Conservation (phyloP, 1,140 invertebrate genomes). For the Drosophila littoralis region DNA sequence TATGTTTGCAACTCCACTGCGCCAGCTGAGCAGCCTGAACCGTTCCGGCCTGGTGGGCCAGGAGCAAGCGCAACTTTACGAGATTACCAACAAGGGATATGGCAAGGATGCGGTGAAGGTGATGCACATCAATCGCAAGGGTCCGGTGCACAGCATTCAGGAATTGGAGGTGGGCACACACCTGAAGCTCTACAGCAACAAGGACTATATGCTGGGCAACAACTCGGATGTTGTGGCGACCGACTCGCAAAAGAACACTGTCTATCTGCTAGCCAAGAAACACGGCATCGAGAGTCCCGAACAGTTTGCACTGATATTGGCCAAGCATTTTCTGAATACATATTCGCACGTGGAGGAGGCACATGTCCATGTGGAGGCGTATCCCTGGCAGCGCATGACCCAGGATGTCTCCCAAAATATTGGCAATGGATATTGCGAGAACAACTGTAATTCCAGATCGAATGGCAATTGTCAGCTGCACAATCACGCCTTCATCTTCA, state of each 20-base stretch:
- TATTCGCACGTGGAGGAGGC: slow-evolving; percentile 89
- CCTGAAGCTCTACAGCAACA: slow-evolving; percentile 88
- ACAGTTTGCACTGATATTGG: slow-evolving; percentile 89
- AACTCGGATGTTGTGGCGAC: slow-evolving; percentile 91
- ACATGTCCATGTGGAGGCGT: slow-evolving; percentile 88
- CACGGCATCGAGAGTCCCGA: slow-evolving; percentile 90
- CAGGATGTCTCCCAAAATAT: slow-evolving; percentile 77
- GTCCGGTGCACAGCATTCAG: slow-evolving; percentile 87
- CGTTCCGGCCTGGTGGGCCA: slow-evolving; percentile 15
- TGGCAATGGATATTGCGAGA: neutral
- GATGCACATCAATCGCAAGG: slow-evolving; percentile 88
- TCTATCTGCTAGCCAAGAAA: slow-evolving; percentile 91
- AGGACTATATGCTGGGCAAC: slow-evolving; percentile 87
- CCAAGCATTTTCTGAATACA: slow-evolving; percentile 89
- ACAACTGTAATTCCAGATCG: too few species aligned
- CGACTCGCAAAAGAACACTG: slow-evolving; percentile 92
- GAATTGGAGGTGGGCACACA: slow-evolving; percentile 91
- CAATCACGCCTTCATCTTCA: slow-evolving; percentile 90
- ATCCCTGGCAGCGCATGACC: slow-evolving; percentile 90
- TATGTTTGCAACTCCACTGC: slow-evolving; percentile 55
- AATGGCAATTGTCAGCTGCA: slow-evolving; percentile 85
- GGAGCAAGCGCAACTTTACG: slow-evolving; percentile 83
- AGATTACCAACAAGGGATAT: slow-evolving; percentile 88
- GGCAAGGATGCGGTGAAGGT: slow-evolving; percentile 91
- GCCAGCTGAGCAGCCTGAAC: slow-evolving; percentile 12